phyloP scores from a whole-genome alignment of 2,888 invertebrate genomes.

The Heteromurus nitidus region DNA sequence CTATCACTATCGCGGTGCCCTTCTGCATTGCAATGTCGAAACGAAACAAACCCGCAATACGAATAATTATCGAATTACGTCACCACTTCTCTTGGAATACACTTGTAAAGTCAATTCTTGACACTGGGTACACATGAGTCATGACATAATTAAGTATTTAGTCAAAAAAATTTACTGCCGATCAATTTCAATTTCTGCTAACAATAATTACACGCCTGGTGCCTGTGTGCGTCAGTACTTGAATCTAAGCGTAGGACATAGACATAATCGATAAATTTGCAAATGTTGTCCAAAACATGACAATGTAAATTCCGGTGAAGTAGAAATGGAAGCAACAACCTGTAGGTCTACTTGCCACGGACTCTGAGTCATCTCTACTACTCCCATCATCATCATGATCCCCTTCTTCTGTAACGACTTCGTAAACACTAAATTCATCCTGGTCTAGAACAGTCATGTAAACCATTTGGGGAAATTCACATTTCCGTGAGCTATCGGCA shows the following conservation, averaged over 20 bases:
- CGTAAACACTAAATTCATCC: background rate
- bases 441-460: background rate
- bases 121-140: too few species aligned
- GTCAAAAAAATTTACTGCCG: too few species aligned
- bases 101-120: too few species aligned
- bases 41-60: too few species aligned
- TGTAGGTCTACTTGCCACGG: background rate
- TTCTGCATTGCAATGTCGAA: too few species aligned
- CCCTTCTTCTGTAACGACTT: background rate
- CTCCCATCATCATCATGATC: background rate
- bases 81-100: too few species aligned
- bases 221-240: background rate
- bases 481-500: too few species aligned
- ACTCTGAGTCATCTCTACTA: background rate
- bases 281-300: too few species aligned
- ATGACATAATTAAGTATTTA: too few species aligned
- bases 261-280: background rate
- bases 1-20: too few species aligned
- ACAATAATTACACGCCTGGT: background rate
- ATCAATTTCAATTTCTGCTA: too few species aligned
- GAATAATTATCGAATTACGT: too few species aligned
- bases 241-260: background rate
- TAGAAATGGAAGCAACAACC: background rate
- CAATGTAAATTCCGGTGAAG: background rate
- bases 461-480: background rate